phyloP scores from a whole-genome alignment of 2,797 vertebrate genomes.

The Anniella stebbinsi region DNA sequence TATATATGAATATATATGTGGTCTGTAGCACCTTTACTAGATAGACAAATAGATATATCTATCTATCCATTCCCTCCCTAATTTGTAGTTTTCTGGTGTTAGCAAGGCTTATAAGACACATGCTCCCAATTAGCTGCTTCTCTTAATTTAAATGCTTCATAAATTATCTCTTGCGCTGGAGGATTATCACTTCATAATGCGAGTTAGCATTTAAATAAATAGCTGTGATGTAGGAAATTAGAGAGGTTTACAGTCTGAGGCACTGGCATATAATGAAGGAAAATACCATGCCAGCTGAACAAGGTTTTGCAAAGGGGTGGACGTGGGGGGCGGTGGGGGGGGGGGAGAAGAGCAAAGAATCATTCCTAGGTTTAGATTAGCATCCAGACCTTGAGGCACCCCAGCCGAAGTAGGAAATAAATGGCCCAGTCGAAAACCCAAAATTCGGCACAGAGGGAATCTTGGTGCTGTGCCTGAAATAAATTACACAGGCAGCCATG shows the following conservation, averaged over 20 bases:
- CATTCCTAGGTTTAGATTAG: conserved; percentile 31
- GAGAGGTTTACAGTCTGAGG: conserved; percentile 83
- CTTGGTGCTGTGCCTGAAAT: neutral
- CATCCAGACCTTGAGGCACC: conserved; percentile 63
- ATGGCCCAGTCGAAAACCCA: too few species aligned
- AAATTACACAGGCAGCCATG: neutral
- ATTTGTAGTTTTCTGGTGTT: conserved; percentile 88
- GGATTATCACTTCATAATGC: conserved; percentile 99
- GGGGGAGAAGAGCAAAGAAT: conserved; percentile 39
- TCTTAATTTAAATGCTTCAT: conserved; percentile 99
- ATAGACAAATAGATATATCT: too few species aligned
- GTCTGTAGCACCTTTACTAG: too few species aligned
- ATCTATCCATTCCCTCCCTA: conserved; percentile 74
- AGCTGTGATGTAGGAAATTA: conserved; percentile 86
- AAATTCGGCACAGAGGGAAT: neutral
- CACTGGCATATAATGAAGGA: conserved; percentile 81
- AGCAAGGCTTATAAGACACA: conserved; percentile 95
- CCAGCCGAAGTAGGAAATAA: conserved; percentile 45
- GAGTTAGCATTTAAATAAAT: conserved; percentile 97
- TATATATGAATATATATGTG: too few species aligned
- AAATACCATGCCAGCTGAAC: conserved; percentile 79
- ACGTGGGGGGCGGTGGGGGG: neutral
- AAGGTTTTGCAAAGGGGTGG: neutral
- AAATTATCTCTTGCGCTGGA: conserved; percentile 94
- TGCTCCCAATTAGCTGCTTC: conserved; percentile 98